Conservation (phyloP, 2,113 vertebrate genomes). For the Archocentrus centrarchus region DNA sequence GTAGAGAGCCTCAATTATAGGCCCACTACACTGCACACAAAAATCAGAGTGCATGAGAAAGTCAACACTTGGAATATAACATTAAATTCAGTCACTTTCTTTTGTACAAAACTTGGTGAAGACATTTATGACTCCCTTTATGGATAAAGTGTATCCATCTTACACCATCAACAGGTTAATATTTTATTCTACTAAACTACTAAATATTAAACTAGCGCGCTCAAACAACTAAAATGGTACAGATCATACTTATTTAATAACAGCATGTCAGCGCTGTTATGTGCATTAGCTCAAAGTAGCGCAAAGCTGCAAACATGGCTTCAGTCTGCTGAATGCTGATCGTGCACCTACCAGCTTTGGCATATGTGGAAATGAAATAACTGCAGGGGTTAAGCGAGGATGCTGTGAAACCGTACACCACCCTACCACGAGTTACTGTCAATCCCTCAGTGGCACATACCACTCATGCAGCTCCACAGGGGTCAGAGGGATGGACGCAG, state of each 20-base stretch:
- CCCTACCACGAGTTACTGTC: conserved; percentile 33
- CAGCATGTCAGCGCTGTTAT: background rate
- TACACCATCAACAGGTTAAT: background rate
- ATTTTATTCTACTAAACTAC: background rate
- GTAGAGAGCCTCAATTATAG: conserved; percentile 20
- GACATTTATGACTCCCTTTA: background rate
- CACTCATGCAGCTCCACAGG: conserved; percentile 16
- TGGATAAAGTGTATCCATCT: background rate
- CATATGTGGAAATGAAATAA: conserved; percentile 19
- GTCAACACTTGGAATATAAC: background rate
- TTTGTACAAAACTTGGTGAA: background rate
- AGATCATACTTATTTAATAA: background rate
- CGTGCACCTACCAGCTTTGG: background rate
- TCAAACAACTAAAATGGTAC: background rate
- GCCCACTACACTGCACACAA: conserved; percentile 29
- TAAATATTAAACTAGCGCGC: background rate
- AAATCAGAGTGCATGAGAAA: background rate
- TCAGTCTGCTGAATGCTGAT: background rate
- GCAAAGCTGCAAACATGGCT: background rate
- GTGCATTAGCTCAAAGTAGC: background rate
- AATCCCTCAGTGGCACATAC: conserved; percentile 9
- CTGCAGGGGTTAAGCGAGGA: background rate
- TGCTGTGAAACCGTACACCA: background rate
- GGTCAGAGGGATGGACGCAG: conserved; percentile 41
- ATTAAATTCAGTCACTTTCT: background rate